Conservation (phyloP, 1,140 invertebrate species). For the Drosophila punjabiensis region DNA sequence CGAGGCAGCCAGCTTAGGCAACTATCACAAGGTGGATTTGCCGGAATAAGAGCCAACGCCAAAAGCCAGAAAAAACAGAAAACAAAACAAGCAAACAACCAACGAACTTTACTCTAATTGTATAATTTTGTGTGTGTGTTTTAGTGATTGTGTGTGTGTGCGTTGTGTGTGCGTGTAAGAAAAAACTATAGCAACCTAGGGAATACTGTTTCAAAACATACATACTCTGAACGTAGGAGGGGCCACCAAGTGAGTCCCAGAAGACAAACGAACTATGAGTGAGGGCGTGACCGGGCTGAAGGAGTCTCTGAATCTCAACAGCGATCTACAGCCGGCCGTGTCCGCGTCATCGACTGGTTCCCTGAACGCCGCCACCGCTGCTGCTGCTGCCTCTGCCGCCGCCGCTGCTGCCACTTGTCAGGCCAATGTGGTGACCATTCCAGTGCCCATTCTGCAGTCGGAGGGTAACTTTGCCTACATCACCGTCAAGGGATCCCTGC, state of each 20-base stretch:
- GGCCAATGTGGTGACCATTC: slow-evolving; percentile 81
- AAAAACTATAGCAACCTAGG: slow-evolving; percentile 72
- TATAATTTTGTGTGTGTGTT: slow-evolving; percentile 52
- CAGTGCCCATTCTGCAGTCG: slow-evolving; percentile 81
- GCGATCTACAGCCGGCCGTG: slow-evolving; percentile 35
- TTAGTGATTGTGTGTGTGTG: slow-evolving; percentile 19
- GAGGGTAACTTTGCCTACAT: slow-evolving; percentile 89
- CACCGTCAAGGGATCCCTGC: slow-evolving; percentile 91
- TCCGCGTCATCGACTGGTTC: slow-evolving; percentile 56
- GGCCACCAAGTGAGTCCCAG: slow-evolving; percentile 26
- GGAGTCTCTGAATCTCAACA: slow-evolving; percentile 58
- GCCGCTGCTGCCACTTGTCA: slow-evolving; percentile 27
- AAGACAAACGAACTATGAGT: slow-evolving; percentile 68
- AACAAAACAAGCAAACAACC: slow-evolving; percentile 19
- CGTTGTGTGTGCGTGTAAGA: slow-evolving; percentile 18
- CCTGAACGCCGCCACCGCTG: slow-evolving; percentile 24
- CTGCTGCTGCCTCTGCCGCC: slow-evolving; percentile 13
- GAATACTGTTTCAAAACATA: slow-evolving; percentile 53
- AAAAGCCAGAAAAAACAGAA: slow-evolving; percentile 1
- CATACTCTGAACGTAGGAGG: slow-evolving; percentile 28
- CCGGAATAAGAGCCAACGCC: slow-evolving; percentile 68
- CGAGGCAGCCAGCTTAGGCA: slow-evolving; percentile 85
- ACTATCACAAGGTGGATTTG: slow-evolving; percentile 84
- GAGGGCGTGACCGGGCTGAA: slow-evolving; percentile 56
- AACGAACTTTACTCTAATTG: slow-evolving; percentile 41